A percentile compares a stretch with the other conserved stretches of the same genome.
These are phyloP conservation scores for Acanthurus leucopareius DNA, from an alignment of 2,797 vertebrate species.

Conservation along the genomic window DNA sequence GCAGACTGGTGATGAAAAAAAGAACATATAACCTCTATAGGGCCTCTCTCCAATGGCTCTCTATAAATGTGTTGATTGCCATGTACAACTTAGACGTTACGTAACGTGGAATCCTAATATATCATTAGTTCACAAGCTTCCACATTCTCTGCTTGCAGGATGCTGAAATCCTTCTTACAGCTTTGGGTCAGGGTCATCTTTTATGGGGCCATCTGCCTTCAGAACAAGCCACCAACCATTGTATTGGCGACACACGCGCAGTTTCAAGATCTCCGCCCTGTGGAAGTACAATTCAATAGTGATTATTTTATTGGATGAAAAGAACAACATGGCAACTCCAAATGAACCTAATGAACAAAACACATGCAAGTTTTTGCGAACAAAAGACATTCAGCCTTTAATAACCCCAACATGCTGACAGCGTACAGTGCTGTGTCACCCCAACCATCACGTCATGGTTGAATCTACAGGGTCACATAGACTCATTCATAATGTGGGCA, in stretches of 20 bases:
- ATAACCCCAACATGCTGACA: neutral
- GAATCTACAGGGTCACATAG: slow-evolving; percentile 3
- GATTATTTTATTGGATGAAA: neutral
- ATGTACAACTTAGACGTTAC: slow-evolving; percentile 34
- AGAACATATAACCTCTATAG: neutral
- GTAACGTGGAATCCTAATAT: slow-evolving; percentile 40
- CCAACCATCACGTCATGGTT: slow-evolving; percentile 9
- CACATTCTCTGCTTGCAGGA: slow-evolving; percentile 30
- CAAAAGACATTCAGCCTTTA: neutral
- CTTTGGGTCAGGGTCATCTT: slow-evolving; percentile 56
- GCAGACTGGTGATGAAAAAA: neutral
- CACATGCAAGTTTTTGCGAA: neutral
- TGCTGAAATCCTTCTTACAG: slow-evolving; percentile 8
- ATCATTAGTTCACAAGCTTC: slow-evolving; percentile 37
- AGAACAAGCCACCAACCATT: slow-evolving; percentile 35
- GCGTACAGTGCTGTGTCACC: neutral
- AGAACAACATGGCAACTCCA: slow-evolving; percentile 13
- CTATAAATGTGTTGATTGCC: slow-evolving; percentile 28
- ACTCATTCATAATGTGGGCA: neutral
- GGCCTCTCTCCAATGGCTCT: slow-evolving; percentile 22
- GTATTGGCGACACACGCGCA: slow-evolving; percentile 8
- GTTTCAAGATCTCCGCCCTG: slow-evolving; percentile 10
- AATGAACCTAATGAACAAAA: slow-evolving; percentile 23
- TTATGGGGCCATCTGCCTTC: slow-evolving; percentile 42
- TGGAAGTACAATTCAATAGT: slow-evolving; percentile 3